Evolutionary conservation across 2,888 invertebrate genomes (phyloP), one percentile per base, ranked within the genome.

Genomic region (Lithophane semibrunnea): DNA sequence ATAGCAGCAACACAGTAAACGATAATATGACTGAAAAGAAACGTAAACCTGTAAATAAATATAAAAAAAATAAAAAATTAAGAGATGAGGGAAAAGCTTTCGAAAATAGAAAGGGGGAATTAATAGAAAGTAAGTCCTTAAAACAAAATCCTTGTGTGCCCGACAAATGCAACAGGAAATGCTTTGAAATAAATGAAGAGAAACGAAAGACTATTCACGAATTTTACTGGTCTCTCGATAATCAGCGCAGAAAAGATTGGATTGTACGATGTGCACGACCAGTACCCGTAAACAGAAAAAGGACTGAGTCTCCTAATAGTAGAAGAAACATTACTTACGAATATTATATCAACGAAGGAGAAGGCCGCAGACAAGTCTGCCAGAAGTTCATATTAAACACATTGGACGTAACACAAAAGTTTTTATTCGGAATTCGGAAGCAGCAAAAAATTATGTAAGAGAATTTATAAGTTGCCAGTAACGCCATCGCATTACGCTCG

Each of bases 391-490:
- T 79, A 44, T 54, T 75, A 61, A 68, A 75, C 54, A 79, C 79
- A 72, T 75, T 79, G 65, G 72, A 75, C 72, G 66, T 79, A 24
- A 75, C 75, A 58, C 79, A 79, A 75, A 75, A 75, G 54, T 72
- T 68, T 68, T 44, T 79, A 29, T 71, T n/a, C n/a, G n/a, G n/a
- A n/a, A 71, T 71, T 58, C 56, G 37, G 71, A 66, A 65, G 71
- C 56, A 76, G 76, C 54, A 65, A 76, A 76, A 68, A 68, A 68
- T 49, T 49, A 49, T 68, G 68, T 68, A 56, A 68, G 68, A 68
- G 42, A 49, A 68, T 49, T 68, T 47, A 68, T 68, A 68, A 68
- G 47, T 49, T 63, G 73, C 52, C 54, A 54, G 68, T 54, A 52
- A 54, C 54, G 52, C 68, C 68, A 54, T 68, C 68, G 68, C 68